Evolutionary conservation across 2,888 invertebrate genomes (phyloP).

Genomic region (Theretra japonica): DNA sequence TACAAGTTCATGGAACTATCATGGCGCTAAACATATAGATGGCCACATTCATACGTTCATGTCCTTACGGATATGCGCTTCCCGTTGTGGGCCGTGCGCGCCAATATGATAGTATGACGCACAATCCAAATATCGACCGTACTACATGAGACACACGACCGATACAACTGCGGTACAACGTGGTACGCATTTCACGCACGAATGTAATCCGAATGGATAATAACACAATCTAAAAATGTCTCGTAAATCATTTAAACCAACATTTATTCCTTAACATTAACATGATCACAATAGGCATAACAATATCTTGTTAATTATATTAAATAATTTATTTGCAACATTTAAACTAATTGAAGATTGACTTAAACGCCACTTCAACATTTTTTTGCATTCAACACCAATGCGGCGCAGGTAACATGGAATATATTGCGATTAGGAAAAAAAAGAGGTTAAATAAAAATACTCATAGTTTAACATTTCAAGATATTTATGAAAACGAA

Average conservation of each 20-base stretch:
- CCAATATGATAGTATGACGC: slow-evolving; percentile 11
- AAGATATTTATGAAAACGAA: not conserved
- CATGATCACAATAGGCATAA: too few relatives aligned
- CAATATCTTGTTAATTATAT: too few relatives aligned
- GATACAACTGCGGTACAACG: not conserved
- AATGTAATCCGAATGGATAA: not conserved
- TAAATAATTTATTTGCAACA: too few relatives aligned
- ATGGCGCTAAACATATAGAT: slow-evolving; percentile 4
- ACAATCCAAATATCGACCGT: not conserved
- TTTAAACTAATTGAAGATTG: too few relatives aligned
- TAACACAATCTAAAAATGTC: not conserved
- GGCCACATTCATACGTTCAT: not conserved
- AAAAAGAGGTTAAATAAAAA: not conserved
- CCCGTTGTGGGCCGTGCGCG: slow-evolving; percentile 34
- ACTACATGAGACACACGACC: not conserved
- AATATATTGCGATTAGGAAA: too few relatives aligned
- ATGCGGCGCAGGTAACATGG: too few relatives aligned
- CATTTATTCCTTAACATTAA: too few relatives aligned
- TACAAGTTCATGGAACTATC: slow-evolving; percentile 1
- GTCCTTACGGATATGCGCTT: slow-evolving; percentile 38
- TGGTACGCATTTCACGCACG: not conserved
- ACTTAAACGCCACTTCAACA: too few relatives aligned
- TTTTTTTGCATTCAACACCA: not conserved
- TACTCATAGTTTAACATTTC: not conserved
- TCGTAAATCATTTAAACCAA: not conserved